Percentiles rank a stretch among this genome's conserved stretches.
Conservation (phyloP, 2,888 invertebrate genomes). For the Chaetogeoica ovagalla region DNA sequence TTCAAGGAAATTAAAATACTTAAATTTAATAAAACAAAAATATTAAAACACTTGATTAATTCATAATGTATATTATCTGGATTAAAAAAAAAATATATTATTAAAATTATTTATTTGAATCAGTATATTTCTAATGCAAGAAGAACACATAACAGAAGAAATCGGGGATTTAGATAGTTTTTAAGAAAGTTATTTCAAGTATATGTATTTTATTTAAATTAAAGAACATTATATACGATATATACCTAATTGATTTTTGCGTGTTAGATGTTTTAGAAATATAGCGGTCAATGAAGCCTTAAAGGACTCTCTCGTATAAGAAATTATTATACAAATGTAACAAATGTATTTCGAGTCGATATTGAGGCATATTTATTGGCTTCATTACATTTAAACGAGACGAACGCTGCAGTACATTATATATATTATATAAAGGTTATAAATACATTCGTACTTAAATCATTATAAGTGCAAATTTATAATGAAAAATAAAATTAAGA, state of each 20-base stretch:
- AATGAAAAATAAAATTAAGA: neutral
- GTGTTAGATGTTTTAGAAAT: neutral
- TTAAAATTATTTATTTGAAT: too few relatives aligned
- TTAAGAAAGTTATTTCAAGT: too few relatives aligned
- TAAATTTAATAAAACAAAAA: too few relatives aligned
- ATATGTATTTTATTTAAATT: neutral
- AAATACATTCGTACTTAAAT: conserved; percentile 1
- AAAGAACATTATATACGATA: neutral
- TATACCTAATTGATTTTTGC: conserved; percentile 9
- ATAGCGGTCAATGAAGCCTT: conserved; percentile 32
- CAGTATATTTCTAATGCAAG: too few relatives aligned
- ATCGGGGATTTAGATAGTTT: too few relatives aligned
- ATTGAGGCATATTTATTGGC: conserved; percentile 18
- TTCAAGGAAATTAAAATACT: too few relatives aligned
- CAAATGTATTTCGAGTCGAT: conserved; percentile 21
- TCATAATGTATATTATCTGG: too few relatives aligned
- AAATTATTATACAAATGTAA: neutral
- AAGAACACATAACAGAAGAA: too few relatives aligned
- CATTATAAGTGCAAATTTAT: neutral
- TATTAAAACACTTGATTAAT: too few relatives aligned
- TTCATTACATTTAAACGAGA: conserved; percentile 21
- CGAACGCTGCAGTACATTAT: neutral
- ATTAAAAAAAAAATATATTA: too few relatives aligned
- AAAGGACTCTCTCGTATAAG: conserved; percentile 18
- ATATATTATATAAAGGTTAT: neutral